Evolutionary conservation across 2,888 invertebrate genomes (phyloP).

Genomic region (Eurois occulta): DNA sequence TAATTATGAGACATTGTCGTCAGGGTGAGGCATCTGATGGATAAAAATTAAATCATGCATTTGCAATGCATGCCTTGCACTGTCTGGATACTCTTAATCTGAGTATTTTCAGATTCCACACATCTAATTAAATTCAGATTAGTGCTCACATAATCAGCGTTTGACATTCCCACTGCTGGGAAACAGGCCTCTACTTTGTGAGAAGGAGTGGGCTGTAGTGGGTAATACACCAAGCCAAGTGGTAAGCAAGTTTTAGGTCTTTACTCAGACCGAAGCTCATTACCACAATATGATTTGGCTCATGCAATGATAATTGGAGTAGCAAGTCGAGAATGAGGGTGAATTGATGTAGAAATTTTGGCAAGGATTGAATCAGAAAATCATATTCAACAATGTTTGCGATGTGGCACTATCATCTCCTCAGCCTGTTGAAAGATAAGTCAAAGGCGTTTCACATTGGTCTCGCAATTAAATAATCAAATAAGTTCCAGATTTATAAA

Average conservation of each 20-base stretch:
- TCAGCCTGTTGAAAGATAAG: slow-evolving; percentile 2
- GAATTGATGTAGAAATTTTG: slow-evolving; percentile 27
- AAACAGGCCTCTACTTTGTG: neutral
- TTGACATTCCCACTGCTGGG: neutral
- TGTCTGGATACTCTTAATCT: neutral
- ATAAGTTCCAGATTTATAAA: neutral
- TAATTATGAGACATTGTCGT: neutral
- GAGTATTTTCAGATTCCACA: neutral
- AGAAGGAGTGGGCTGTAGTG: neutral
- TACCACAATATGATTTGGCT: neutral
- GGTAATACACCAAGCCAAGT: neutral
- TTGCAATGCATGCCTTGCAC: neutral
- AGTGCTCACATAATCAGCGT: neutral
- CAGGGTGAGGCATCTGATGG: neutral
- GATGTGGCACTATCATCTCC: slow-evolving; percentile 5
- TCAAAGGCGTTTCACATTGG: neutral
- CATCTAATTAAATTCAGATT: neutral
- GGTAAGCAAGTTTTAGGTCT: neutral
- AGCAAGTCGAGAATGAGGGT: neutral
- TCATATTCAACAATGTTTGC: slow-evolving; percentile 24
- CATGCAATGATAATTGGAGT: neutral
- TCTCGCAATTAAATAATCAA: neutral
- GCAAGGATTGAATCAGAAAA: slow-evolving; percentile 33
- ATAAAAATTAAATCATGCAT: neutral
- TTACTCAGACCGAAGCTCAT: neutral